These are phyloP conservation scores for Grallaria varia DNA, from an alignment of 2,113 vertebrate genomes.

Conservation along the genomic window DNA sequence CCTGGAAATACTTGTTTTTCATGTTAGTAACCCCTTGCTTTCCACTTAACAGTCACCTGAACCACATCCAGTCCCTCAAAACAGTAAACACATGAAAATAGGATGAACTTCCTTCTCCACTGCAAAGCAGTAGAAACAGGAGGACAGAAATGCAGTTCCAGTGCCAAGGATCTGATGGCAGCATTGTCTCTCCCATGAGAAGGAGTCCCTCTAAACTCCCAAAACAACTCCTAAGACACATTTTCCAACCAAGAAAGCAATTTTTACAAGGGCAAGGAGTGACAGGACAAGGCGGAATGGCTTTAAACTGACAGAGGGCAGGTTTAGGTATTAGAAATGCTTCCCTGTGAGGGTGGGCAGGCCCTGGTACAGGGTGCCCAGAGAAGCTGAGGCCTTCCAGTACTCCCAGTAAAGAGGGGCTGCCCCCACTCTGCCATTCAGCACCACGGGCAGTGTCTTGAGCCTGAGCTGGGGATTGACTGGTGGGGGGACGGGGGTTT, in stretches of 20 bases:
- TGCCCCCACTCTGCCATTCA: background rate
- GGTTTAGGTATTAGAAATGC: background rate
- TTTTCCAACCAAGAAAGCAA: background rate
- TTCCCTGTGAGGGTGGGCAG: background rate
- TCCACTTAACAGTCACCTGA: background rate
- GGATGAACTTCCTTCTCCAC: background rate
- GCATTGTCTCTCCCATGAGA: accelerated
- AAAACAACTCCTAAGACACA: background rate
- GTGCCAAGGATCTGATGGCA: background rate
- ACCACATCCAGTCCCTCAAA: background rate
- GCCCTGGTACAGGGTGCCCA: background rate
- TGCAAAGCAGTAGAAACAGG: background rate
- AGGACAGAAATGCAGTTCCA: background rate
- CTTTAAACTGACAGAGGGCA: background rate
- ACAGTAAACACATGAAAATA: background rate
- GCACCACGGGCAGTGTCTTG: background rate
- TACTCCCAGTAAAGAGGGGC: background rate
- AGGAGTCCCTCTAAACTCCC: background rate
- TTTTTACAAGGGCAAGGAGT: background rate
- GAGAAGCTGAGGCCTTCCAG: background rate
- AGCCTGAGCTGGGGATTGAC: background rate
- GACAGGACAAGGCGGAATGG: background rate
- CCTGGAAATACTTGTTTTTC: background rate
- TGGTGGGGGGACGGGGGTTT: background rate
- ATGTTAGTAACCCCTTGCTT: background rate